phyloP scores from a whole-genome alignment of 37 sponge, comb jelly and placozoan genomes.

The Tethya wilhelma region DNA sequence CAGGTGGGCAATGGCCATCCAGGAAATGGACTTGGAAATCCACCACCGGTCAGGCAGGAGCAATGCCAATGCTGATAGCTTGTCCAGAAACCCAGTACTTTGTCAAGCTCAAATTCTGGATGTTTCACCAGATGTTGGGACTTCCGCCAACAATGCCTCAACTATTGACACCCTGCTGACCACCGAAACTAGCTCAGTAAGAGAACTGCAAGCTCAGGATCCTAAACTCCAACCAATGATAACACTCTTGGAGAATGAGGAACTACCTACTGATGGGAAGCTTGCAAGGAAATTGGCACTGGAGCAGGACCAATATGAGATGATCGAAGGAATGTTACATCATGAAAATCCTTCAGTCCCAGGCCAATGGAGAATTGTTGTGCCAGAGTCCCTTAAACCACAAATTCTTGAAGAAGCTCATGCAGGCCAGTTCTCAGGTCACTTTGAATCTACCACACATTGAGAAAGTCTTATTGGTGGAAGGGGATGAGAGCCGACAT shows the following conservation, averaged over 20 bases:
- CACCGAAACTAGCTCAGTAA: slow-evolving; percentile 7
- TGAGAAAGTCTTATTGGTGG: slow-evolving; percentile 59
- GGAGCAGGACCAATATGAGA: slow-evolving; percentile 6
- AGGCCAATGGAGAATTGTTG: slow-evolving; percentile 12
- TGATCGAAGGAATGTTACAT: slow-evolving; percentile 21
- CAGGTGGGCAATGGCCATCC: slow-evolving; percentile 46
- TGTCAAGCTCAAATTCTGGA: no score
- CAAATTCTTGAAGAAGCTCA: slow-evolving; percentile 11
- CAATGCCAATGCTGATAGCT: slow-evolving; percentile 47
- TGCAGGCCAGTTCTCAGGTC: slow-evolving; percentile 14
- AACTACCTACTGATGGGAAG: slow-evolving; percentile 32
- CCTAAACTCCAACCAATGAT: neutral
- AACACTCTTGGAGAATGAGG: neutral
- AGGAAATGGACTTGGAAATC: slow-evolving; percentile 53
- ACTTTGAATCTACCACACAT: slow-evolving; percentile 16
- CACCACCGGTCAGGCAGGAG: slow-evolving; percentile 27
- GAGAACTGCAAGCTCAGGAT: neutral
- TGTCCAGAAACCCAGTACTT: slow-evolving; percentile 24
- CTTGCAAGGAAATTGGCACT: slow-evolving; percentile 14
- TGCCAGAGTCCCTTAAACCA: neutral
- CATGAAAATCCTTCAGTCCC: neutral
- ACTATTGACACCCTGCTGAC: neutral
- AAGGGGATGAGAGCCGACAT: slow-evolving; percentile 45
- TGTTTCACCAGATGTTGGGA: no score
- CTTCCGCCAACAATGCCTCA: no score